Conservation (phyloP, 2,797 vertebrate species). For the Sylvia borin region DNA sequence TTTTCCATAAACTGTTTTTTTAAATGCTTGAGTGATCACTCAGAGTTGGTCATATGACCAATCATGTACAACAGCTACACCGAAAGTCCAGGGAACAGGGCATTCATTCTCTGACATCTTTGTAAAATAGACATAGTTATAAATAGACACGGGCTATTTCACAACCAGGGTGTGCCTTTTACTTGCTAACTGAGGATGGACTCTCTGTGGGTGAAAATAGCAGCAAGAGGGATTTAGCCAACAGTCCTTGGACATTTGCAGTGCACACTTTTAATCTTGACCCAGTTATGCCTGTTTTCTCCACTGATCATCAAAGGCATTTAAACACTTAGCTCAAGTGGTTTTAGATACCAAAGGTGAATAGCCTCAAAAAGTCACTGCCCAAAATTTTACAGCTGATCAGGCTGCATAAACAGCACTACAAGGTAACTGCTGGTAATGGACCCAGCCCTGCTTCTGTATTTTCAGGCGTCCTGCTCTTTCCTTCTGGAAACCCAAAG, state of each 20-base stretch:
- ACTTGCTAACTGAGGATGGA: not conserved
- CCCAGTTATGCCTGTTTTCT: not conserved
- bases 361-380: not conserved
- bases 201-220: not conserved
- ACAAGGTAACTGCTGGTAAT: not conserved
- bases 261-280: not conserved
- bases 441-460: not conserved
- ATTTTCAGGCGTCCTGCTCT: not conserved
- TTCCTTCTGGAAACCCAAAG: not conserved
- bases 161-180: not conserved
- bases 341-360: not conserved
- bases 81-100: not conserved
- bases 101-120: not conserved
- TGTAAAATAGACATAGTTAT: not conserved
- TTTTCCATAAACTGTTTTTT: conserved; percentile 41
- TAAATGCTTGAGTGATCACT: conserved; percentile 20
- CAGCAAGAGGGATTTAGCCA: not conserved
- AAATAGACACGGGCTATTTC: not conserved
- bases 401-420: not conserved
- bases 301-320: not conserved
- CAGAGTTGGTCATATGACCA: not conserved
- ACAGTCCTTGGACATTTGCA: not conserved
- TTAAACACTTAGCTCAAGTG: not conserved
- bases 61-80: not conserved
- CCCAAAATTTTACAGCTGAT: not conserved